phyloP scores from a whole-genome alignment of 2,888 invertebrate species.

The Acronicta alni region DNA sequence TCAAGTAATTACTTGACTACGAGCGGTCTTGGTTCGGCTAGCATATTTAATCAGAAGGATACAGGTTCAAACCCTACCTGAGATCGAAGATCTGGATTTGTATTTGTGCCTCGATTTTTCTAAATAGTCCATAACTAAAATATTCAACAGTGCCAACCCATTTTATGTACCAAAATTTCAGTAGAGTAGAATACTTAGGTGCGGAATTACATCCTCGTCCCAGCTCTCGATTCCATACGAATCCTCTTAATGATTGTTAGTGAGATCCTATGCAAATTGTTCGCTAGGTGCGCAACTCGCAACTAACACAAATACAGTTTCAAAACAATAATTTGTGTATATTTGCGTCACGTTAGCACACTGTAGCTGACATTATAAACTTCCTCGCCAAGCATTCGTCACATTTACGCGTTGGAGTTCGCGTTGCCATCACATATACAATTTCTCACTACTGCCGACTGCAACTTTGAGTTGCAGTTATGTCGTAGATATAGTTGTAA shows the following conservation, averaged over 20 bases:
- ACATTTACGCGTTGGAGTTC: constrained; percentile 3
- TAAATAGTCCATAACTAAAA: no score
- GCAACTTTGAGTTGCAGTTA: neutral
- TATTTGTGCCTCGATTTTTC: no score
- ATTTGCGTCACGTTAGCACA: constrained; percentile 24
- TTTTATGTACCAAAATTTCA: no score
- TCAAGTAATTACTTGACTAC: no score
- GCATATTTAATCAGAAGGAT: no score
- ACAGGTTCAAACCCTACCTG: no score
- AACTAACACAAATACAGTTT: constrained; percentile 35
- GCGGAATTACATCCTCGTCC: constrained; percentile 13
- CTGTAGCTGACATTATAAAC: constrained; percentile 20
- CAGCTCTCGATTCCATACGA: constrained; percentile 20
- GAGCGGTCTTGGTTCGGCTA: no score
- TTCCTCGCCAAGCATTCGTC: constrained; percentile 21
- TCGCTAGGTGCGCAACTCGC: constrained; percentile 11
- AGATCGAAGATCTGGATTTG: no score
- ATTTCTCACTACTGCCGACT: neutral
- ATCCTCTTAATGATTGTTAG: constrained; percentile 29
- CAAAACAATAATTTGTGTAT: constrained; percentile 47
- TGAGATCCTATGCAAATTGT: constrained; percentile 28
- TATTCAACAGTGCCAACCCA: no score
- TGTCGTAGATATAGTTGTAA: no score
- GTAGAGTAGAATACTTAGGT: neutral
- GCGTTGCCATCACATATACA: neutral